These are phyloP conservation scores for Rhineura floridana DNA, from an alignment of 2,113 vertebrate species.

Conservation along the genomic window DNA sequence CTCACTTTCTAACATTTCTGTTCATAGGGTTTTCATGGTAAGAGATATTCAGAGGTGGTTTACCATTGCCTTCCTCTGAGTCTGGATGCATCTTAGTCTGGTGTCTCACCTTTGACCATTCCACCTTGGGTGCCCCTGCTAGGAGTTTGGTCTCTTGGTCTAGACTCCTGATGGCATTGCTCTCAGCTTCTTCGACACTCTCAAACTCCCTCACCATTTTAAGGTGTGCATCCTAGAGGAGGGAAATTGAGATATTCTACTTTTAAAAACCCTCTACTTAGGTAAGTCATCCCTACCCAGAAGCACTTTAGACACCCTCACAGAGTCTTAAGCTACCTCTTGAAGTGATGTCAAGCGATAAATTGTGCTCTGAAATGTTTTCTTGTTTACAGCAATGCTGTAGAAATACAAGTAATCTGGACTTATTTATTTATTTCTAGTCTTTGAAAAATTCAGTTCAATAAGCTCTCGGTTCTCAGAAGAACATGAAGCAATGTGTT, in stretches of 20 bases:
- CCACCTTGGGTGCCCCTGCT: too few relatives aligned
- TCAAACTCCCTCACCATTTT: too few relatives aligned
- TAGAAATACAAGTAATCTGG: conserved; percentile 7
- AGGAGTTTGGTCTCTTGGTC: too few relatives aligned
- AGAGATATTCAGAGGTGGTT: too few relatives aligned
- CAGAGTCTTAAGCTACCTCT: neutral
- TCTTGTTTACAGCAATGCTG: neutral
- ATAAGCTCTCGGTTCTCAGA: neutral
- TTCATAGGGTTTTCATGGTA: too few relatives aligned
- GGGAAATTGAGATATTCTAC: neutral
- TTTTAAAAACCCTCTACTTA: neutral
- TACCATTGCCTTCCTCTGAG: too few relatives aligned
- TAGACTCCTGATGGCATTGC: too few relatives aligned
- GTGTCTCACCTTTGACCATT: too few relatives aligned
- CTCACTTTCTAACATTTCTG: too few relatives aligned
- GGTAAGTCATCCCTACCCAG: neutral
- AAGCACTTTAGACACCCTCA: conserved; percentile 2
- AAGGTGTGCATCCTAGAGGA: neutral
- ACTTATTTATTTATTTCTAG: neutral
- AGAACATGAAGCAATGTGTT: neutral
- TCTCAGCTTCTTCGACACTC: too few relatives aligned
- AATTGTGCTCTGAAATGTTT: neutral
- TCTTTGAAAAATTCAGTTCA: neutral
- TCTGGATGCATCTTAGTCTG: too few relatives aligned
- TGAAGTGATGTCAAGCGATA: neutral